Conservation (phyloP, 2,888 invertebrate species). For the Trissolcus japonicus region DNA sequence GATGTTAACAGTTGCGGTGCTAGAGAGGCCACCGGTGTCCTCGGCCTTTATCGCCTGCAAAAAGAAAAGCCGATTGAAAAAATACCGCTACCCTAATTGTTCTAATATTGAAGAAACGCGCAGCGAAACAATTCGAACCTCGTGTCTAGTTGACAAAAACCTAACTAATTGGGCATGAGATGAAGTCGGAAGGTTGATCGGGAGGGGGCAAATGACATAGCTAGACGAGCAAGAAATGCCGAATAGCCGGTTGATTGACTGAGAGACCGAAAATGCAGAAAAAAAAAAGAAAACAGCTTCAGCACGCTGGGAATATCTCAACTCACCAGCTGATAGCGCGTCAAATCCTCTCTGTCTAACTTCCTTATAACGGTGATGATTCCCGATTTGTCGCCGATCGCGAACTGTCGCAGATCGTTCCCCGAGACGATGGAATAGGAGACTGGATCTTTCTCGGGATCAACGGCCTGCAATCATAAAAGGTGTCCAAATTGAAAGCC, state of each 20-base stretch:
- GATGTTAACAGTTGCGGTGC: slow-evolving; percentile 90
- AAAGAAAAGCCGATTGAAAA: not conserved
- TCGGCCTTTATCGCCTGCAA: slow-evolving; percentile 87
- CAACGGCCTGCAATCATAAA: slow-evolving; percentile 82
- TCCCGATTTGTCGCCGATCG: slow-evolving; percentile 91
- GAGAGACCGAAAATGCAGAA: not conserved
- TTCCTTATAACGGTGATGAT: slow-evolving; percentile 90
- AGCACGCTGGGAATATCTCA: slow-evolving; percentile 22
- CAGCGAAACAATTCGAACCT: not conserved
- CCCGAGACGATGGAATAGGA: slow-evolving; percentile 91
- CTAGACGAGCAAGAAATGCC: slow-evolving; percentile 5
- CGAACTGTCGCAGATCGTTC: slow-evolving; percentile 91
- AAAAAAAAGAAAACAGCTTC: slow-evolving; percentile 17
- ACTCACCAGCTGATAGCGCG: slow-evolving; percentile 88
- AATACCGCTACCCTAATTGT: not conserved
- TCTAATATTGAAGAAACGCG: not conserved
- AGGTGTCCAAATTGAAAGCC: not conserved
- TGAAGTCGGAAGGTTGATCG: not conserved
- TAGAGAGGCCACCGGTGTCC: slow-evolving; percentile 88
- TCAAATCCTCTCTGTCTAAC: slow-evolving; percentile 92
- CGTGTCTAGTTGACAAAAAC: not conserved
- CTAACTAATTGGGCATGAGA: not conserved
- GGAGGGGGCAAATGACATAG: not conserved
- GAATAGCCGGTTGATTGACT: slow-evolving; percentile 42
- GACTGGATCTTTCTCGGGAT: slow-evolving; percentile 92